A percentile compares a stretch with the other conserved stretches of the same genome.
Evolutionary conservation across 2,888 invertebrate genomes (phyloP).

Genomic region (Sylvicola fuscatus): DNA sequence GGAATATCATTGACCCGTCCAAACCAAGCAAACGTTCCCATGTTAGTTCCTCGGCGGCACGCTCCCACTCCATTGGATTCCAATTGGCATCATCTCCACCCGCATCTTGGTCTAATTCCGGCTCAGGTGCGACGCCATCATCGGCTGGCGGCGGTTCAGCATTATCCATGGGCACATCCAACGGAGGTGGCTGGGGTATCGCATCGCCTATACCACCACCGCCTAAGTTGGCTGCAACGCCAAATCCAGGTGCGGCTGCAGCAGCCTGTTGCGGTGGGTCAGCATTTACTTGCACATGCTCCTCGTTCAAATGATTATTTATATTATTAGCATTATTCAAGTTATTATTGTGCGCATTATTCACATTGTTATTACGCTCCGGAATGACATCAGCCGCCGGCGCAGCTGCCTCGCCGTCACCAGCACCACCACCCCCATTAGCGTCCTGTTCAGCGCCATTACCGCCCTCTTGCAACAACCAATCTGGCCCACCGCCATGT

Average conservation of each 20-base stretch:
- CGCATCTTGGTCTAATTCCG: constrained; percentile 15
- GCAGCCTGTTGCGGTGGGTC: constrained; percentile 6
- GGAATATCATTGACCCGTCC: constrained; percentile 89
- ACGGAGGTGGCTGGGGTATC: constrained; percentile 12
- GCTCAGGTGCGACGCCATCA: constrained; percentile 24
- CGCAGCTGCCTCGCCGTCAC: constrained; percentile 16
- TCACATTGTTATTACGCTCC: constrained; percentile 12
- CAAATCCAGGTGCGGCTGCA: constrained; percentile 6
- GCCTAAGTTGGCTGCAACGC: background rate
- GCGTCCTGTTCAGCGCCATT: constrained; percentile 23
- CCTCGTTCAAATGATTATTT: constrained; percentile 30
- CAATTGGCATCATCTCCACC: constrained; percentile 40
- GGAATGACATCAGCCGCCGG: constrained; percentile 10
- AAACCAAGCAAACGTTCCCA: constrained; percentile 93
- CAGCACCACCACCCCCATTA: constrained; percentile 16
- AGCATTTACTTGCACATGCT: constrained; percentile 9
- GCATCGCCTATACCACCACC: constrained; percentile 4
- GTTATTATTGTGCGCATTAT: constrained; percentile 4
- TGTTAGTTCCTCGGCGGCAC: constrained; percentile 91
- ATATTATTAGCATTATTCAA: constrained; percentile 11
- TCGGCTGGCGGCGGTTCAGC: constrained; percentile 13
- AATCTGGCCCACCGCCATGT: constrained; percentile 92
- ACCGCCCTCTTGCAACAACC: constrained; percentile 60
- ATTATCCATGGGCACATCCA: constrained; percentile 18
- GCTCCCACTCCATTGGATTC: constrained; percentile 98